A percentile compares a stretch with the other conserved stretches of the same genome.
These are phyloP conservation scores for Drosophila diplacantha DNA, from an alignment of 2,888 invertebrate species.

Conservation along the genomic window DNA sequence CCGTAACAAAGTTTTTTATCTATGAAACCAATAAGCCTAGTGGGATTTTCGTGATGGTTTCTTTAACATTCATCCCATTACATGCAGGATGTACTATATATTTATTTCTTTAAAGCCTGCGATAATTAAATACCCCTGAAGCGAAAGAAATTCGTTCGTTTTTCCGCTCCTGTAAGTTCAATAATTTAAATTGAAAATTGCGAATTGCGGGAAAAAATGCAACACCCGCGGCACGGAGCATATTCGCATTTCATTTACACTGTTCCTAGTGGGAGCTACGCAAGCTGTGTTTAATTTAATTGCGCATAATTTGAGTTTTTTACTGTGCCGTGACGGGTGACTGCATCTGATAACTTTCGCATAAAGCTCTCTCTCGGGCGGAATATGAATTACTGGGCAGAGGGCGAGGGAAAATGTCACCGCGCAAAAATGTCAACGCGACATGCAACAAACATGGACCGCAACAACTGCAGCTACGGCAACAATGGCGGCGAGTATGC, in stretches of 20 bases:
- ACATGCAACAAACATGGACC: conserved; percentile 64
- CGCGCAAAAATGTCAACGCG: conserved; percentile 56
- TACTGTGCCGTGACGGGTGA: conserved; percentile 25
- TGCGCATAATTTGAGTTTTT: conserved; percentile 46
- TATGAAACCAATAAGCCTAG: too few species aligned
- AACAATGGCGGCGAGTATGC: conserved; percentile 50
- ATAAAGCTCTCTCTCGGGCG: conserved; percentile 1
- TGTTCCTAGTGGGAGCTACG: conserved; percentile 13
- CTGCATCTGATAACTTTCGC: conserved; percentile 25
- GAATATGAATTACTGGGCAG: conserved; percentile 42
- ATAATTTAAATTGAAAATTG: conserved; percentile 20
- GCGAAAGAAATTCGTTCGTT: conserved; percentile 10
- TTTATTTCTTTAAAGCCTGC: conserved; percentile 1
- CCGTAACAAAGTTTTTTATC: neutral
- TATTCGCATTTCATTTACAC: conserved; percentile 21
- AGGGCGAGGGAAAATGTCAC: conserved; percentile 51
- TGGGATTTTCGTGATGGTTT: neutral
- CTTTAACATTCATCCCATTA: neutral
- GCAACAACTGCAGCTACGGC: conserved; percentile 39
- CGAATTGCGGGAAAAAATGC: neutral
- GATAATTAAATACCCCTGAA: conserved; percentile 5
- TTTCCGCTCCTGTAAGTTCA: conserved; percentile 17
- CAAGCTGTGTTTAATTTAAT: conserved; percentile 62
- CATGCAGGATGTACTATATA: too few species aligned
- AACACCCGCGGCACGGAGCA: conserved; percentile 1